These are phyloP conservation scores for Macrosiphum euphorbiae DNA, from an alignment of 2,888 invertebrate genomes.

Conservation along the genomic window DNA sequence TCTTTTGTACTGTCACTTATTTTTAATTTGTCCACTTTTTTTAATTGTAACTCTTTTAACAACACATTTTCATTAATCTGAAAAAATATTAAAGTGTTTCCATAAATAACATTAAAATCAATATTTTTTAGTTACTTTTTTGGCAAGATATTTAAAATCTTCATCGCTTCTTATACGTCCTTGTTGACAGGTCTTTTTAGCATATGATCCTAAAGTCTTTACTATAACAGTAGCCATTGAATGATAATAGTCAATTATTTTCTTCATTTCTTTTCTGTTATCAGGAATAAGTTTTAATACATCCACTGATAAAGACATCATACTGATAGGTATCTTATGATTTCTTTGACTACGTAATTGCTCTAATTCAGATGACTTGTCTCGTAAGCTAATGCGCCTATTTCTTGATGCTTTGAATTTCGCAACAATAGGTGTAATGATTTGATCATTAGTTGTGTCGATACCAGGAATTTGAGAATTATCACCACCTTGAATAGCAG, in stretches of 20 bases:
- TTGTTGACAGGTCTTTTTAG: constrained; percentile 85
- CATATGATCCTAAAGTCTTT: constrained; percentile 87
- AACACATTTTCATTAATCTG: constrained; percentile 96
- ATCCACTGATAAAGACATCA: constrained; percentile 51
- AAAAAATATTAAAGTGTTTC: constrained; percentile 68
- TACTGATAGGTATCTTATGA: constrained; percentile 46
- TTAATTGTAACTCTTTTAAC: constrained; percentile 93
- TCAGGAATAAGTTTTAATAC: constrained; percentile 58
- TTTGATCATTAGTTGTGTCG: constrained; percentile 18
- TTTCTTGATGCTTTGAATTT: constrained; percentile 45
- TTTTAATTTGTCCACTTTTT: constrained; percentile 85
- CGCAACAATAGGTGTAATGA: constrained; percentile 47
- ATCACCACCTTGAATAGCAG: background rate
- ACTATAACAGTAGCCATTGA: constrained; percentile 81
- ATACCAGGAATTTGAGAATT: background rate
- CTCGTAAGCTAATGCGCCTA: background rate
- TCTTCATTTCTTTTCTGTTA: constrained; percentile 49
- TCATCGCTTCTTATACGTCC: constrained; percentile 90
- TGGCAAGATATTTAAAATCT: constrained; percentile 93
- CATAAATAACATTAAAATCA: constrained; percentile 76
- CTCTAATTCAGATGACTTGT: background rate
- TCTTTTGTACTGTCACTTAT: constrained; percentile 93
- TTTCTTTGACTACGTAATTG: constrained; percentile 39
- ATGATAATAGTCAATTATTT: constrained; percentile 53
- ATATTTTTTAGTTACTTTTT: constrained; percentile 87